These are phyloP conservation scores for Drosophila paulistorum DNA, from an alignment of 1,140 invertebrate species.

Conservation along the genomic window DNA sequence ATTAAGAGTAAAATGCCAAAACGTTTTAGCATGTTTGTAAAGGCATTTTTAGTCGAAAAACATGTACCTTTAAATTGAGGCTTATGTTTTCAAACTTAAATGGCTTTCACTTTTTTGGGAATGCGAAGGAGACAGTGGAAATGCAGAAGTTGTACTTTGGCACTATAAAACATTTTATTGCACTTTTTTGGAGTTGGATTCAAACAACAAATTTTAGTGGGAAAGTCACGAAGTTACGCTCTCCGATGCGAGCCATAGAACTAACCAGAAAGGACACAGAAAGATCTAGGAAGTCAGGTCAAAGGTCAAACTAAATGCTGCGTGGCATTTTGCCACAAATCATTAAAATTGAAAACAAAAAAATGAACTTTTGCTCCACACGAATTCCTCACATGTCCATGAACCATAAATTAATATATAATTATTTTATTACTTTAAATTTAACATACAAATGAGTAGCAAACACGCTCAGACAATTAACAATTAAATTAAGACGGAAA, in stretches of 20 bases:
- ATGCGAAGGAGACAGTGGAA: neutral
- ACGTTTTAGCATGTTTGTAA: neutral
- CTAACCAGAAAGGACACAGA: constrained; percentile 32
- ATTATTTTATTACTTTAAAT: constrained; percentile 78
- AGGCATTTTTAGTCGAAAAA: neutral
- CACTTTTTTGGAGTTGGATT: constrained; percentile 32
- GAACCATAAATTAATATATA: constrained; percentile 71
- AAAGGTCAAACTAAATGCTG: constrained; percentile 13
- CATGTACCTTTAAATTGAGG: neutral
- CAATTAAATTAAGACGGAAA: constrained; percentile 45
- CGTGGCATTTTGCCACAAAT: constrained; percentile 13
- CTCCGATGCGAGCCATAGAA: constrained; percentile 59
- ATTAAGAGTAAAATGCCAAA: neutral
- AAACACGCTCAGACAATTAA: constrained; percentile 69
- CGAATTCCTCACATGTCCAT: constrained; percentile 35
- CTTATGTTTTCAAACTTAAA: neutral
- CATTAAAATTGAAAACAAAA: constrained; percentile 16
- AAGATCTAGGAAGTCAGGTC: constrained; percentile 12
- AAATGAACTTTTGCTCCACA: neutral
- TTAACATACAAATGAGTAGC: constrained; percentile 65
- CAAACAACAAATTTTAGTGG: constrained; percentile 27
- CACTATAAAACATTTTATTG: constrained; percentile 60
- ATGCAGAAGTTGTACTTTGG: neutral
- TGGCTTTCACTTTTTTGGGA: neutral
- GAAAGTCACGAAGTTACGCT: constrained; percentile 53